A percentile compares a stretch with the other conserved stretches of the same genome.
Conservation (phyloP, 1,140 invertebrate species). For the Trissolcus basalis region DNA sequence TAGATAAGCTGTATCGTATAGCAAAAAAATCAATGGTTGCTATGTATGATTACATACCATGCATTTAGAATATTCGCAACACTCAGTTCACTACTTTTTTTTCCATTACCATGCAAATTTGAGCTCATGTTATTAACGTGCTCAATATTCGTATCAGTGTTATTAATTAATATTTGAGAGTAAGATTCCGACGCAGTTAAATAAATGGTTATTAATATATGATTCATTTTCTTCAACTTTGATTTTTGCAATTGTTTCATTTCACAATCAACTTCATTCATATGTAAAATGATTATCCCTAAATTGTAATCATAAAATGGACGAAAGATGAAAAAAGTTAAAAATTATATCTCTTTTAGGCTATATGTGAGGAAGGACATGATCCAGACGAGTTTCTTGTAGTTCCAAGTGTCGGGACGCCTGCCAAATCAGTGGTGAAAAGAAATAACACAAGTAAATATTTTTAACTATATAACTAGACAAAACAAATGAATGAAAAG, state of each 20-base stretch:
- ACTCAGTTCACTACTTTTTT: constrained; percentile 16
- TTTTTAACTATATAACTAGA: constrained; percentile 7
- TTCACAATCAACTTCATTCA: no score
- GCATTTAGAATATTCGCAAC: constrained; percentile 6
- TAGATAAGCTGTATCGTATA: constrained; percentile 39
- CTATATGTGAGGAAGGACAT: constrained; percentile 86
- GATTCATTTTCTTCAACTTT: no score
- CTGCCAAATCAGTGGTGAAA: constrained; percentile 46
- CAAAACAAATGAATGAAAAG: not conserved
- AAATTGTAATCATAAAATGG: not conserved
- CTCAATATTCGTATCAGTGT: not conserved
- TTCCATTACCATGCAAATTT: constrained; percentile 3
- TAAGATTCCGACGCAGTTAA: no score
- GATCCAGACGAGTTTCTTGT: constrained; percentile 87
- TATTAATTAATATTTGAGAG: not conserved
- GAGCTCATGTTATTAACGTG: no score
- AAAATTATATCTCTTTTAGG: constrained; percentile 76
- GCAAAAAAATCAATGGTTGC: constrained; percentile 47
- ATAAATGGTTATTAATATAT: no score
- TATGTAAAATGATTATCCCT: not conserved
- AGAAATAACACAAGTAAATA: constrained; percentile 68
- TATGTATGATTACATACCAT: constrained; percentile 23
- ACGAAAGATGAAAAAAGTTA: not conserved
- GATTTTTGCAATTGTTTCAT: no score
- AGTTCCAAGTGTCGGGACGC: constrained; percentile 73